Percentiles rank a stretch among this genome's conserved stretches.
Conservation (phyloP, 2,888 invertebrate genomes). For the Sturmia bella region DNA sequence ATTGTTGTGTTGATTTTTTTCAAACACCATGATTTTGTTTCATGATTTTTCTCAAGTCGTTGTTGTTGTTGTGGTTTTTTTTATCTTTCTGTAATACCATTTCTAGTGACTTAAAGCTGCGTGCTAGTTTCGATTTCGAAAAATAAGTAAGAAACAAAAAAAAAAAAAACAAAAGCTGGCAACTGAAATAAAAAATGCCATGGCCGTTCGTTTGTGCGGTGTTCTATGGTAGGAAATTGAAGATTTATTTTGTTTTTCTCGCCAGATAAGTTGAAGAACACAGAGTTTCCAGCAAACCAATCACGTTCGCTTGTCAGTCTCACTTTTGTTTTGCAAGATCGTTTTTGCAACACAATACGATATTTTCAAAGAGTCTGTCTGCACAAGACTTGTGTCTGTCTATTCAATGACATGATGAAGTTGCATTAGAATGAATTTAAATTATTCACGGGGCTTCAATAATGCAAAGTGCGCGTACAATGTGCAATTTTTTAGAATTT, state of each 20-base stretch:
- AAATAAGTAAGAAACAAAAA: constrained; percentile 16
- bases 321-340: constrained; percentile 49
- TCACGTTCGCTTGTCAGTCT: constrained; percentile 33
- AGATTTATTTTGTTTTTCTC: constrained; percentile 52
- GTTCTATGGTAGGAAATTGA: constrained; percentile 61
- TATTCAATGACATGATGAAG: constrained; percentile 24
- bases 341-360: no score
- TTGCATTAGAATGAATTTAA: constrained; percentile 37
- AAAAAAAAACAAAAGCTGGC: no score
- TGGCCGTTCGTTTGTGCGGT: constrained; percentile 64
- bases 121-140: constrained; percentile 68
- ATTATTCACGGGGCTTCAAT: constrained; percentile 11
- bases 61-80: constrained; percentile 15
- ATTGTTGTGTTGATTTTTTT: constrained; percentile 43
- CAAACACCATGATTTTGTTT: constrained; percentile 9
- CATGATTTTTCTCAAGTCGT: constrained; percentile 33
- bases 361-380: constrained; percentile 6
- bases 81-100: constrained; percentile 19
- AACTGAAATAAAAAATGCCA: constrained; percentile 60
- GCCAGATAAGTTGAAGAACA: constrained; percentile 47
- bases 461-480: constrained; percentile 7
- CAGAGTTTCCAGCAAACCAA: constrained; percentile 39
- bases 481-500: constrained; percentile 4
- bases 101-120: constrained; percentile 48
- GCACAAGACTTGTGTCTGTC: constrained; percentile 1